Conservation (phyloP, 2,113 vertebrate species). For the Xerus inauris region DNA sequence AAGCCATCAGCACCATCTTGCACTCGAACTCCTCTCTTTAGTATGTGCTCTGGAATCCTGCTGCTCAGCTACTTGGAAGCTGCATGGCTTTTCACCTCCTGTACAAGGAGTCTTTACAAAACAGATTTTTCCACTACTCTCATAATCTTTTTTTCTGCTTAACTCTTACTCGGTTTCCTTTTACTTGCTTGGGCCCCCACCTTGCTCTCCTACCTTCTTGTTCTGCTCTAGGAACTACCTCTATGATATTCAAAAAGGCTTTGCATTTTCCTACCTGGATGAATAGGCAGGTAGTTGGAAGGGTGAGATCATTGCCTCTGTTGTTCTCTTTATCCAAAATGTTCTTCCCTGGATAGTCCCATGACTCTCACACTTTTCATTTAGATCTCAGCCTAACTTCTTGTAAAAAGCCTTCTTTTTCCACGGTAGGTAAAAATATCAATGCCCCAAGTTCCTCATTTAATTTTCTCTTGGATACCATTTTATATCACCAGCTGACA, state of each 20-base stretch:
- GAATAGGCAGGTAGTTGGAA: rapidly evolving
- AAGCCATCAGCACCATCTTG: background rate
- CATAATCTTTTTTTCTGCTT: background rate
- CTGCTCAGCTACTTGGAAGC: background rate
- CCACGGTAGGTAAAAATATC: background rate
- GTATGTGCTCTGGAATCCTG: background rate
- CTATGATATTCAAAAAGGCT: background rate
- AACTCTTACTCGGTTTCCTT: too few species aligned
- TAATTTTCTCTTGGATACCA: background rate
- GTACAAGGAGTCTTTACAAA: background rate
- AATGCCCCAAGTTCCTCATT: background rate
- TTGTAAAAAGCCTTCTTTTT: background rate
- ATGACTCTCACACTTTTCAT: too few species aligned
- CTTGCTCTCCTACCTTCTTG: background rate
- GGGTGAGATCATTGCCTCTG: background rate
- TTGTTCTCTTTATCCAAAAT: background rate
- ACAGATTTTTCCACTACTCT: background rate
- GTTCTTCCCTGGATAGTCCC: background rate
- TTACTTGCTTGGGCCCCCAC: background rate
- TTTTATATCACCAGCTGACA: background rate
- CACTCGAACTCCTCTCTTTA: background rate
- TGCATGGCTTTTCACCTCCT: background rate
- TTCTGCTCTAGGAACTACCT: too few species aligned
- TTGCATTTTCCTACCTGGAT: background rate
- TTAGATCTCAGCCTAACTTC: background rate